Base-by-base conservation (phyloP, 92 coral and sea anemone genomes). In the Zoanthus gigantus region DNA sequence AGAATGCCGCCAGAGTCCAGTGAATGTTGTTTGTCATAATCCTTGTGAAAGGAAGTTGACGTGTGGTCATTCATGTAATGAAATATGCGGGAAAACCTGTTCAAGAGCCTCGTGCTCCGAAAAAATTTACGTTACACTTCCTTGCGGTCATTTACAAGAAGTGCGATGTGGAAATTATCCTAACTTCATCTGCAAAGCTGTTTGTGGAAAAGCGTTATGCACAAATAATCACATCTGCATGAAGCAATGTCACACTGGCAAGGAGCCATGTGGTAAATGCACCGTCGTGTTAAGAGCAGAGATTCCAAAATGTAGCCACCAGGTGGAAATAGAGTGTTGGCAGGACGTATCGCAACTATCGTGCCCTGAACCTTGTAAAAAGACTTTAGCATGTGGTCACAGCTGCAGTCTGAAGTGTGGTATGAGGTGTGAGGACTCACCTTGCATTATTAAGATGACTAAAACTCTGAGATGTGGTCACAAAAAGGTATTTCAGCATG, bases 21-120 rank as follows among this genome's bases (percentile, higher is more conserved):
- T 76, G 5, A 81, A 58, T 0, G 91, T 82, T 10, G 28, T 45
- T 16, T 94, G 98, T 63, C 82, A 63, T 11, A 68, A 53, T 18
- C 73, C 89, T 0, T 94, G 98, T 53, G 44, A 44, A 17, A 67
- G 30, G n/a, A 34, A 67, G 34, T 91, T 94, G 52, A 86, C 83
- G 1, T 94, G 98, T 42, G 95, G 94, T 10, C 98, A 94, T 76
- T n/a, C 12, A 29, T 94, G 98, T 57, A 18, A 78, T 17, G 90
- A 90, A n/a, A 32, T 37, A 7, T 94, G 98, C 45, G 50, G 44
- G 7, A 75, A 61, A 0, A 87, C 91, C 47, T 84, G 76, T 23
- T 72, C 87, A 76, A 79, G 93, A 52, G 89, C 76, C 15, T 50
- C 65, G 16, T 94, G 98, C 75, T 53, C 81, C 34, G 77, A 47